Base-by-base conservation (phyloP, 1,140 invertebrate species). In the Drosophila kanapiae region DNA sequence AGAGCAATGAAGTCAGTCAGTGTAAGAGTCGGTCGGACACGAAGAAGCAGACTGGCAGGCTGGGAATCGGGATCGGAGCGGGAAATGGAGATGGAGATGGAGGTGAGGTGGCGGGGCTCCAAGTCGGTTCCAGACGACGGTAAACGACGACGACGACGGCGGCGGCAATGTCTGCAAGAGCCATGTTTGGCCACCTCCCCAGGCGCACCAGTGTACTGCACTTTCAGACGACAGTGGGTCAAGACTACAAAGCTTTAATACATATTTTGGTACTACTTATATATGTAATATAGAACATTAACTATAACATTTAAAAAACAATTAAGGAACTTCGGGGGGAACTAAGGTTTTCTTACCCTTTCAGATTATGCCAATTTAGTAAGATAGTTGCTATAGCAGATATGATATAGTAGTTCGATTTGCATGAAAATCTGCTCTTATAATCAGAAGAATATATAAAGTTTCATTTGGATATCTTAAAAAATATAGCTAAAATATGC, bases 1-100 rank as follows among this genome's bases (percentile, higher is more conserved):
- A 90, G 85, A 85, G 85, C 84, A 88, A 88, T 88, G 84, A 88
- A 88, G 85, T 90, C 85, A 90, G 74, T 88, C 84, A 88, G 82
- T 71, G 79, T 37, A 65, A 70, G 75, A 43, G 51, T 51, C 56
- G 35, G 14, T 45, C n/a, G 47, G 33, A 61, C 71, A 70, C 70
- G 64, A 65, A 59, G 31, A 29, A 23, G 29, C 49, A 69, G 69
- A 56, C 49, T 9, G 45, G 38, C 23, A 37, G 51, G 40, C 13
- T 23, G 54, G 42, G 60, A 18, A 37, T 6, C 43, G 11, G n/a
- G 40, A 43, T 23, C 8, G 51, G 31, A 10, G n/a, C 48, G 48
- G 45, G 11, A 13, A 18, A 37, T 11, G 33, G 27, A 5, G 29
- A n/a, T n/a, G 61, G 8, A 45, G 48, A 14, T n/a, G 33, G 29